Conservation (phyloP, 64 coral and sea anemone species). For the Porites lutea region DNA sequence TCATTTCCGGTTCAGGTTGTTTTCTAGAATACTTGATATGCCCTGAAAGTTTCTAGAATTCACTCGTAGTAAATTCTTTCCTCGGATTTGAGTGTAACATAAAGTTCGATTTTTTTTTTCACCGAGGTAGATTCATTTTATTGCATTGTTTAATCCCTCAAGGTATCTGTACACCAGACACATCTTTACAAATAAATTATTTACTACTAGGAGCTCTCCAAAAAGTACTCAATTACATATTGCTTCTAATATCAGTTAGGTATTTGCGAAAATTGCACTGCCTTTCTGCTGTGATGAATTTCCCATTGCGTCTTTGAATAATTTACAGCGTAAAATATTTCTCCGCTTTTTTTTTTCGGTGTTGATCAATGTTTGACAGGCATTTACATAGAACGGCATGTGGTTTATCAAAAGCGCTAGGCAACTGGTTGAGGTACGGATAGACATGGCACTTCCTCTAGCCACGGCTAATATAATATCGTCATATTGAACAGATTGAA, state of each 20-base stretch:
- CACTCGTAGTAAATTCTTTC: background rate
- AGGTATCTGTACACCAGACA: background rate
- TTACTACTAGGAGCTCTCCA: background rate
- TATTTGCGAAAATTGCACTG: background rate
- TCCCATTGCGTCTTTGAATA: background rate
- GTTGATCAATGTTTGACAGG: background rate
- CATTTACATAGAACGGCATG: background rate
- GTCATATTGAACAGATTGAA: background rate
- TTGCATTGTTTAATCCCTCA: background rate
- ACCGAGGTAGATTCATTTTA: background rate
- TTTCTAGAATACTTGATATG: background rate
- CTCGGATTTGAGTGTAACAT: background rate
- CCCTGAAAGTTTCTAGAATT: background rate
- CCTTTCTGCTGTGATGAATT: too few relatives aligned
- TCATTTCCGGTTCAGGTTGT: conserved; percentile 28
- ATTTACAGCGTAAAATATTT: background rate
- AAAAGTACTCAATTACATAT: background rate
- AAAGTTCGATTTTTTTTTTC: background rate
- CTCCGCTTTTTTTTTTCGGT: background rate
- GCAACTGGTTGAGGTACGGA: background rate
- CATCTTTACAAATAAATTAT: conserved; percentile 6
- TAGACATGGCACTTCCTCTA: background rate
- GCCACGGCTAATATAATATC: background rate
- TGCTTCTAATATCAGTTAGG: background rate
- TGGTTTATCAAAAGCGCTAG: conserved; percentile 7